Evolutionary conservation across 2,113 vertebrate genomes (phyloP), one percentile per base, ranked within the genome.

Genomic region (Castor canadensis): DNA sequence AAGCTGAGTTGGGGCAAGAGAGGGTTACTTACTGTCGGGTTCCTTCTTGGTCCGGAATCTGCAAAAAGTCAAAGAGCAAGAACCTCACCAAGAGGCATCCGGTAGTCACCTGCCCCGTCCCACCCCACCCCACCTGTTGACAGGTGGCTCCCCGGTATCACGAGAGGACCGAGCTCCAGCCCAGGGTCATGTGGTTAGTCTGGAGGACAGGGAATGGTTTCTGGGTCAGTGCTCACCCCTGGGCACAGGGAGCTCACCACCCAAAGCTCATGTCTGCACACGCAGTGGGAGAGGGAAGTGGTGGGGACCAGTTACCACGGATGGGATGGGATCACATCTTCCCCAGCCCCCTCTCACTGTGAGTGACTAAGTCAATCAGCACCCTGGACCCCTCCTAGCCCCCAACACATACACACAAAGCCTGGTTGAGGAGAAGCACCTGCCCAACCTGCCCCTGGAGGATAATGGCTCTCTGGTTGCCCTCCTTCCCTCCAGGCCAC

Each of bases 21-120:
- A 10, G 22, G 20, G 47, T 30, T 80, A 90, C 97, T 97, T 91
- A 98, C 97, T 0, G 19, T 9, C 0, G 4, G 67, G 19, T 58
- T 94, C 79, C 10, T 97, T 40, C 20, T 7, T 1, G 81, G 20
- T 56, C 45, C 91, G 85, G 76, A 52, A 93, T 94, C 97, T 98
- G 92, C 38, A 94, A 79, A 94, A 86, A 66, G 30, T 45, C 83
- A 47, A 84, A 92, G 12, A 89, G 9, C 16, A 77, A 64, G 0
- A 2, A 58, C 9, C 19, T 93, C 60, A 94, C 43, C 73, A 67
- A 67, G 64, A n/a, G 32, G 49, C 7, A 2, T 35, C 24, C 17
- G 66, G 64, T 35, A 54, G 40, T 67, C 12, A 3, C 17, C 24
- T 16, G 22, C 75, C 73, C n/a, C 24, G 20, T 7, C 35, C 32